Base-by-base conservation (phyloP, 2,888 invertebrate genomes). In the Epiblema foenella region DNA sequence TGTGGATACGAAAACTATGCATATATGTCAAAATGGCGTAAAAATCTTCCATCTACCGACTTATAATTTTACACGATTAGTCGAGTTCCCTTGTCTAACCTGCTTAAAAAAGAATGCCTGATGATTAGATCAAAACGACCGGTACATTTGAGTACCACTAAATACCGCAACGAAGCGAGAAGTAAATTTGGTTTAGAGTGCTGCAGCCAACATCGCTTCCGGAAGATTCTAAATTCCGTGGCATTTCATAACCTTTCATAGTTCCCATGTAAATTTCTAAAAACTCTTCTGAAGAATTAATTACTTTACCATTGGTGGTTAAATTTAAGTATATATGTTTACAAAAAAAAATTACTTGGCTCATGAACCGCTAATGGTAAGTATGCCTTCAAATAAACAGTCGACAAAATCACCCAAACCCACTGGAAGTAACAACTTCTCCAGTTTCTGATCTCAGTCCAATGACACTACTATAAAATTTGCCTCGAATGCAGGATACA, bases 391-490 rank as follows among this genome's bases (percentile, higher is more conserved):
- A 52, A 52, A 52, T 33, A 33, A 33, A 33, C 2, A 24, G 9
- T 15, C 29, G n/a, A 15, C 29, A 56, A 57, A 37, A 37, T 39
- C 8, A 18, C 52, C 37, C 24, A 52, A 64, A 64, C 24, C 20
- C 64, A 20, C 82, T 85, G 79, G 81, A 83, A 81, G 78, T 80
- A 84, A 84, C 81, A 81, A 69, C 24, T 18, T 58, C 65, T 62
- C 66, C 46, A 67, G 49, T 71, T 71, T 87, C 84, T 84, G 83
- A 83, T 83, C 81, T 79, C 84, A 81, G 87, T 86, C 85, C 88
- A 87, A 86, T 89, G 88, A 89, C 90, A 86, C 87, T 83, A 85
- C 85, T 85, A 88, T 91, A 89, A 90, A 90, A 87, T 89, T 86
- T 83, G 81, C 81, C 81, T 84, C 85, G 86, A 88, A 86, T 88